These are phyloP conservation scores for Branchipolynoe longqiensis DNA, from an alignment of 2,888 invertebrate genomes.

Conservation along the genomic window DNA sequence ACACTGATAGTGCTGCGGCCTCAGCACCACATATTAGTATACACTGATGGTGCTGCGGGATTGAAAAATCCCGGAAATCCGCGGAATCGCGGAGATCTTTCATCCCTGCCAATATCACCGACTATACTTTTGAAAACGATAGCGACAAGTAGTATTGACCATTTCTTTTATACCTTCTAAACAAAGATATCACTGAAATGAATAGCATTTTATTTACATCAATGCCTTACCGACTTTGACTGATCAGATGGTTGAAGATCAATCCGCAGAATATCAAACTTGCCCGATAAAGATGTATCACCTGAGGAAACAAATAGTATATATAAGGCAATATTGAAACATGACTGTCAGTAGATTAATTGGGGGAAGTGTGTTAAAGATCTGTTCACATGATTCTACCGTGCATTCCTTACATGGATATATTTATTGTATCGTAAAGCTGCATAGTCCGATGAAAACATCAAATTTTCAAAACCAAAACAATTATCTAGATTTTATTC, in stretches of 20 bases:
- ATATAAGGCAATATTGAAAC: neutral
- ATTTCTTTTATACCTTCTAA: too few species aligned
- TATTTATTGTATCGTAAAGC: neutral
- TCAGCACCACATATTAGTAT: too few species aligned
- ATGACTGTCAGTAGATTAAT: neutral
- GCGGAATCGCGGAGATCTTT: too few species aligned
- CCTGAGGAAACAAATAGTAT: constrained; percentile 17
- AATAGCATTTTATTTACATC: too few species aligned
- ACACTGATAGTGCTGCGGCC: too few species aligned
- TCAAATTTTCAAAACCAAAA: neutral
- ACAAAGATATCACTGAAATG: too few species aligned
- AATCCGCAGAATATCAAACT: constrained; percentile 80
- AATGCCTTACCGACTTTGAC: constrained; percentile 78
- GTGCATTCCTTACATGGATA: neutral
- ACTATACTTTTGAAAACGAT: too few species aligned
- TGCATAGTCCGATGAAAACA: neutral
- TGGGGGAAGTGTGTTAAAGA: neutral
- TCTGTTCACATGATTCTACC: neutral
- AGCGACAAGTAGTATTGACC: too few species aligned
- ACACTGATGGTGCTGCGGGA: too few species aligned
- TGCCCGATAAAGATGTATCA: constrained; percentile 72
- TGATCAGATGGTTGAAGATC: constrained; percentile 82
- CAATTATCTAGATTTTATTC: too few species aligned
- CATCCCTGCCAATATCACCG: too few species aligned
- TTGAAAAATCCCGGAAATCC: too few species aligned